Evolutionary conservation across 2,888 invertebrate species (phyloP).

Genomic region (Chymomyza fuscimana): DNA sequence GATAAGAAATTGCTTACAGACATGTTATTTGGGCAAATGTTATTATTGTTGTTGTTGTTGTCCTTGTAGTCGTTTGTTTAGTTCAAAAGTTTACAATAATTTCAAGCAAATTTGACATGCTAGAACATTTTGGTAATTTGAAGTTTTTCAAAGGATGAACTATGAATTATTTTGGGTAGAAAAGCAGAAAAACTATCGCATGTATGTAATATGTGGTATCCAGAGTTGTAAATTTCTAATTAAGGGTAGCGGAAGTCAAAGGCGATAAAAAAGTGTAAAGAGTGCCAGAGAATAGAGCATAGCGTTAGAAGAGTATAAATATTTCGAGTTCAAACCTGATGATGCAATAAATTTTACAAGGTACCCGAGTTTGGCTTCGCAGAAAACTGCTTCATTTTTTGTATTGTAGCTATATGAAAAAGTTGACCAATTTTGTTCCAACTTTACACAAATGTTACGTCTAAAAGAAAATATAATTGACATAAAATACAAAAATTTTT

Average conservation of each 20-base stretch:
- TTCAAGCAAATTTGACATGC: conserved; percentile 27
- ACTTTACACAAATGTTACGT: too few species aligned
- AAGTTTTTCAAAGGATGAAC: conserved; percentile 19
- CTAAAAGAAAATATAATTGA: too few species aligned
- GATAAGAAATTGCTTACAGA: conserved; percentile 35
- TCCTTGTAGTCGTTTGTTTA: neutral
- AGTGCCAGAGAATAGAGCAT: too few species aligned
- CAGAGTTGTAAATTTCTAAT: neutral
- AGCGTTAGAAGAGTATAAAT: too few species aligned
- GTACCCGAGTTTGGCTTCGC: too few species aligned
- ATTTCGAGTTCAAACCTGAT: too few species aligned
- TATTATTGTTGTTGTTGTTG: conserved; percentile 3
- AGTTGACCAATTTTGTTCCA: too few species aligned
- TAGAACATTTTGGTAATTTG: conserved; percentile 5
- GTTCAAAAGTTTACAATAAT: conserved; percentile 19
- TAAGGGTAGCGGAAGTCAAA: neutral
- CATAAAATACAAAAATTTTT: too few species aligned
- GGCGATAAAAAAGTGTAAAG: too few species aligned
- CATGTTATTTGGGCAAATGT: conserved; percentile 11
- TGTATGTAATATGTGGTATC: neutral
- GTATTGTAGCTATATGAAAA: too few species aligned
- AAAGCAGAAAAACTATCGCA: neutral
- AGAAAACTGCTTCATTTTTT: too few species aligned
- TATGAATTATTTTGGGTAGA: neutral
- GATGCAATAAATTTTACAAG: too few species aligned